Evolutionary conservation across 1,140 invertebrate species (phyloP).

Genomic region (Carcinoscorpius rotundicauda): DNA sequence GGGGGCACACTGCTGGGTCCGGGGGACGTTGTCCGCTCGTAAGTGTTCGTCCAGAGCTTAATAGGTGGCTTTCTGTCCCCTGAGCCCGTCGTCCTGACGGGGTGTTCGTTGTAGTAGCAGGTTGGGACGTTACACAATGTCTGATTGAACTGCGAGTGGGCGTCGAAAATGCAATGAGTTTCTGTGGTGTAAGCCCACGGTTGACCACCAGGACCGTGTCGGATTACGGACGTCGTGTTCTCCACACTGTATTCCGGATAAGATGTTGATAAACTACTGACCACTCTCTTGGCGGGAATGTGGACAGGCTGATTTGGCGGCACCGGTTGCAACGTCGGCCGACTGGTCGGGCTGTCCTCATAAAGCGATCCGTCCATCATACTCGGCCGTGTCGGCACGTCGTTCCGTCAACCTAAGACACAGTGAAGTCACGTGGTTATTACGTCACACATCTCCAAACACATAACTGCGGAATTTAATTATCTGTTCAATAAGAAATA

Average conservation of each 20-base stretch:
- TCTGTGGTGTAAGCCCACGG: constrained; percentile 56
- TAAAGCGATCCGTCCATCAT: too few relatives aligned
- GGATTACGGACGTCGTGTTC: constrained; percentile 43
- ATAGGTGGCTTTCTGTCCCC: constrained; percentile 39
- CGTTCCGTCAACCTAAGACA: too few relatives aligned
- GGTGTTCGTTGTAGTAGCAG: constrained; percentile 58
- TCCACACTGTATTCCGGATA: constrained; percentile 37
- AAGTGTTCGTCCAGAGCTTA: constrained; percentile 52
- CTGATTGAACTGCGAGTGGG: constrained; percentile 32
- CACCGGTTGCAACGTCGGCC: too few relatives aligned
- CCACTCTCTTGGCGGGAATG: constrained; percentile 63
- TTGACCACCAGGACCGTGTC: constrained; percentile 51
- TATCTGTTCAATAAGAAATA: too few relatives aligned
- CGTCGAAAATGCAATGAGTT: constrained; percentile 43
- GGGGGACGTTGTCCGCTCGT: constrained; percentile 21
- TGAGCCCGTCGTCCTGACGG: constrained; percentile 33
- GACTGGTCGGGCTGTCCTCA: too few relatives aligned
- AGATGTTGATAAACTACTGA: constrained; percentile 31
- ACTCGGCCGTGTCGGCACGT: too few relatives aligned
- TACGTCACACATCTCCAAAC: too few relatives aligned
- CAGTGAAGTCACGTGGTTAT: too few relatives aligned
- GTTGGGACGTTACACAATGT: constrained; percentile 54
- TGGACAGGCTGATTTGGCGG: constrained; percentile 32
- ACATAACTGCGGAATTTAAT: too few relatives aligned
- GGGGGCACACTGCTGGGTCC: constrained; percentile 40